phyloP scores from a whole-genome alignment of 2,888 invertebrate species.

The Cremastobaeus sp. region DNA sequence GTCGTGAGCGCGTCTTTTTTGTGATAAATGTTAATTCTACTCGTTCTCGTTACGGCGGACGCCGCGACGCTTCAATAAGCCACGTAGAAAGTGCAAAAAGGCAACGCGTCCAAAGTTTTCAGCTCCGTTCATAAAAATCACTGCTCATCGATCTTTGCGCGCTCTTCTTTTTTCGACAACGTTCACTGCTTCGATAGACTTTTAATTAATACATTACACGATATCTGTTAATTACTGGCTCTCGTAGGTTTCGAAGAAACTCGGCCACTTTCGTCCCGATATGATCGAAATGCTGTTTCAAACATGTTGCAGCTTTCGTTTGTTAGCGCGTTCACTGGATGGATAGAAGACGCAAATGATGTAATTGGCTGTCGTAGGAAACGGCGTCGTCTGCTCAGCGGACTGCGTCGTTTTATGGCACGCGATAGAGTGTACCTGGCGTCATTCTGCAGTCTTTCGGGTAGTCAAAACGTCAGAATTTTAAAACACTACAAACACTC shows the following conservation, averaged over 20 bases:
- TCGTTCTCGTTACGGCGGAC: conserved; percentile 63
- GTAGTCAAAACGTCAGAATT: conserved; percentile 78
- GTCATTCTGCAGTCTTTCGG: conserved; percentile 65
- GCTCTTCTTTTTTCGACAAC: conserved; percentile 36
- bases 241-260: no score
- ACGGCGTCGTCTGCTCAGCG: conserved; percentile 4
- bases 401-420: conserved; percentile 44
- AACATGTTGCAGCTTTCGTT: no score
- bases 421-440: conserved; percentile 60
- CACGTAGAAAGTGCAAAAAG: conserved; percentile 39
- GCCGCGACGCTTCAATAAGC: conserved; percentile 57
- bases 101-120: conserved; percentile 27
- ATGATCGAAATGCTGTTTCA: no score
- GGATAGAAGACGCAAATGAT: no score
- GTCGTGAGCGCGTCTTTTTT: conserved; percentile 47
- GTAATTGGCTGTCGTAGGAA: not conserved
- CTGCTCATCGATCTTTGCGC: conserved; percentile 28
- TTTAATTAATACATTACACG: conserved; percentile 54
- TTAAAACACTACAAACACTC: conserved; percentile 78
- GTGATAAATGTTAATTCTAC: conserved; percentile 68
- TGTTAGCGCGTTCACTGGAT: conserved; percentile 16
- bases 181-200: conserved; percentile 30
- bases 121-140: conserved; percentile 42
- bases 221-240: conserved; percentile 24
- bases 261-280: no score